Percentiles rank a stretch among this genome's conserved stretches.
These are phyloP conservation scores for Drosophila kambysellisi DNA, from an alignment of 2,888 invertebrate species.

Conservation along the genomic window DNA sequence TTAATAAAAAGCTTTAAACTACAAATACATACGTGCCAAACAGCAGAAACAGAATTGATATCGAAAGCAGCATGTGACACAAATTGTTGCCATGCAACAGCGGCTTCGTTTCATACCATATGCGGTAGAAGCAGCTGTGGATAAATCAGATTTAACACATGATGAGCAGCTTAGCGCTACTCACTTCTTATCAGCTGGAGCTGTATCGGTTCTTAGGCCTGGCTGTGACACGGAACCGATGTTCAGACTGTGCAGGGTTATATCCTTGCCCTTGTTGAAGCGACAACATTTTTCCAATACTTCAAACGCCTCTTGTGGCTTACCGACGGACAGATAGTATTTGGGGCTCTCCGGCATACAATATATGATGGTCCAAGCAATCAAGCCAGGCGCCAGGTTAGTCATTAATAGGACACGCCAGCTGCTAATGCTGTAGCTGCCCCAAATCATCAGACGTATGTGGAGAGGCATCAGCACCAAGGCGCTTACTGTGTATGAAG, in stretches of 20 bases:
- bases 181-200: background rate
- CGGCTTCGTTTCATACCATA: slow-evolving; percentile 42
- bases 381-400: slow-evolving; percentile 37
- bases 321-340: slow-evolving; percentile 31
- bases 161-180: background rate
- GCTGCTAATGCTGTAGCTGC: slow-evolving; percentile 1
- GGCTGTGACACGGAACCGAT: slow-evolving; percentile 18
- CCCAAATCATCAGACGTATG: slow-evolving; percentile 1
- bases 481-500: slow-evolving; percentile 17
- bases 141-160: background rate
- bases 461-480: slow-evolving; percentile 16
- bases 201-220: background rate
- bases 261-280: slow-evolving; percentile 41
- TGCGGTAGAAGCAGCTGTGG: slow-evolving; percentile 5
- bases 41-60: slow-evolving; percentile 1
- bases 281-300: slow-evolving; percentile 36
- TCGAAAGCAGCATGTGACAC: slow-evolving; percentile 10
- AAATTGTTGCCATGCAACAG: slow-evolving; percentile 10
- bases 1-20: background rate
- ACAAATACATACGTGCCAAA: slow-evolving; percentile 30
- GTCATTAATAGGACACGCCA: slow-evolving; percentile 40
- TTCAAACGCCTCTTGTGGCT: slow-evolving; percentile 14
- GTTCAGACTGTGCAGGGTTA: slow-evolving; percentile 23
- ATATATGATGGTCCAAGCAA: slow-evolving; percentile 11
- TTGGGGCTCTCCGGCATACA: slow-evolving; percentile 52